Percentiles rank a stretch among this genome's conserved stretches.
phyloP scores from a whole-genome alignment of 2,113 vertebrate genomes.

The Burhinus oedicnemus region DNA sequence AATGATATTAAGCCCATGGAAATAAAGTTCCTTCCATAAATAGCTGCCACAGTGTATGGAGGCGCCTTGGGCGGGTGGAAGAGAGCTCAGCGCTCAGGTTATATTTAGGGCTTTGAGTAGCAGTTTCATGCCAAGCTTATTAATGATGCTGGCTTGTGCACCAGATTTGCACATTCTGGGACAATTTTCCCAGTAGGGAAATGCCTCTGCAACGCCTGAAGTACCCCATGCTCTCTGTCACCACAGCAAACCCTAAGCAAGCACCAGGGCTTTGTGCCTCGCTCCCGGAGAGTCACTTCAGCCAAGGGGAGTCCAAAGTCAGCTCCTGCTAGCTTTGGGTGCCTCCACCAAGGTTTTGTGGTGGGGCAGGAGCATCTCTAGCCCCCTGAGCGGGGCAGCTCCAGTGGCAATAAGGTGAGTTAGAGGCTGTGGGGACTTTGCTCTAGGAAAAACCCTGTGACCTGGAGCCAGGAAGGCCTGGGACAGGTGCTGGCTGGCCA shows the following conservation, averaged over 20 bases:
- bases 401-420: neutral
- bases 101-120: constrained; percentile 69
- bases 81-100: constrained; percentile 48
- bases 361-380: neutral
- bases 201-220: neutral
- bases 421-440: neutral
- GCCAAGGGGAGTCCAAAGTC: neutral
- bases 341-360: neutral
- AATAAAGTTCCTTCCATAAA: constrained; percentile 68
- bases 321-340: neutral
- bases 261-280: neutral
- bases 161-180: constrained; percentile 39
- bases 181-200: neutral
- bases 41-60: constrained; percentile 45
- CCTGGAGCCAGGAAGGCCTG: neutral
- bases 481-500: neutral
- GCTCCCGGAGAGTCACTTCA: accelerated
- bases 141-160: constrained; percentile 53
- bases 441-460: neutral
- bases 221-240: neutral
- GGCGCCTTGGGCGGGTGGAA: constrained; percentile 2
- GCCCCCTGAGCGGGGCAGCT: neutral
- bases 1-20: constrained; percentile 51
- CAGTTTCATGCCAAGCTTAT: constrained; percentile 41
- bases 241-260: neutral